A percentile compares a stretch with the other conserved stretches of the same genome.
Conservation (phyloP, 2,888 invertebrate genomes). For the Uloborus plumipes region DNA sequence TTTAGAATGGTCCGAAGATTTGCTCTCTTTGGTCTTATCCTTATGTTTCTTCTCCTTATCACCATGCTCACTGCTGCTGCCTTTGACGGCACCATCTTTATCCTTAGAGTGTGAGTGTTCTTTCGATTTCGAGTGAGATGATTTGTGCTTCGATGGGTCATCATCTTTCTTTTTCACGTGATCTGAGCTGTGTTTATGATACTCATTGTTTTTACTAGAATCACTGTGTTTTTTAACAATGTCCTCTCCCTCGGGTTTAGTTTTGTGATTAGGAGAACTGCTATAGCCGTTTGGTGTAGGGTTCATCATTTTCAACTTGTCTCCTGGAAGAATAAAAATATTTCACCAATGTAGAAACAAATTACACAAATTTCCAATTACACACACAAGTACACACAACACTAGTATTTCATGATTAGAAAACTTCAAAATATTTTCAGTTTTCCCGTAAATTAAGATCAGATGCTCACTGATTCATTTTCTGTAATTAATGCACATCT, state of each 20-base stretch:
- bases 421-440: no score
- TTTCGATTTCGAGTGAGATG: constrained; percentile 33
- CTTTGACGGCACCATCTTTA: constrained; percentile 24
- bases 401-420: no score
- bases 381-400: no score
- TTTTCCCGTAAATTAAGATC: no score
- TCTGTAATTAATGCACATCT: no score
- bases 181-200: constrained; percentile 52
- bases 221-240: constrained; percentile 38
- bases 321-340: constrained; percentile 28
- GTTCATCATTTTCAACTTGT: constrained; percentile 57
- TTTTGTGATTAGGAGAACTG: constrained; percentile 48
- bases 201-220: constrained; percentile 21
- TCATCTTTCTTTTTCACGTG: constrained; percentile 58
- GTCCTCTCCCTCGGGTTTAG: constrained; percentile 37
- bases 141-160: constrained; percentile 12
- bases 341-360: not conserved
- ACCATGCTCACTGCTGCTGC: constrained; percentile 14
- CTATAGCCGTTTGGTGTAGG: constrained; percentile 62
- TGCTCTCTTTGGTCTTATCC: constrained; percentile 33
- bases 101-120: constrained; percentile 22
- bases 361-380: no score
- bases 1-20: constrained; percentile 42
- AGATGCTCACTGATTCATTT: no score
- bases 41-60: constrained; percentile 57